A percentile compares a stretch with the other conserved stretches of the same genome.
phyloP scores from a whole-genome alignment of 2,888 invertebrate genomes.

The Protodeltote pygarga region DNA sequence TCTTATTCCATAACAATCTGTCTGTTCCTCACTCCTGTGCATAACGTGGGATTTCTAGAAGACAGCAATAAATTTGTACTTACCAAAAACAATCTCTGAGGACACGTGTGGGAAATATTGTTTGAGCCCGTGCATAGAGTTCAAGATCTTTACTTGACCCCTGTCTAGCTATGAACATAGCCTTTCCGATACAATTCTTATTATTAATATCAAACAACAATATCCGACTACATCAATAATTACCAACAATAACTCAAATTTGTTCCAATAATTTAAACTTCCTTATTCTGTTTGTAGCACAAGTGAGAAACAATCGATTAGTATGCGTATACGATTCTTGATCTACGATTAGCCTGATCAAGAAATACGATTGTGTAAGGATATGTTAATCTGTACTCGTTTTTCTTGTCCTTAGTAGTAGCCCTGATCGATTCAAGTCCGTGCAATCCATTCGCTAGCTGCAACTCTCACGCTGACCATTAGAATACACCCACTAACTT shows the following conservation, averaged over 20 bases:
- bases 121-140: too few species aligned
- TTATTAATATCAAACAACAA: background rate
- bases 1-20: too few species aligned
- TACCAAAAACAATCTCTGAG: too few species aligned
- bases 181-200: background rate
- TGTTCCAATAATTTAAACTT: constrained; percentile 12
- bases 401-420: constrained; percentile 13
- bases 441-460: constrained; percentile 30
- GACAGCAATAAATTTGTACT: too few species aligned
- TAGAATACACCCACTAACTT: constrained; percentile 83
- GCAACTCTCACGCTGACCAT: constrained; percentile 77
- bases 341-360: constrained; percentile 7
- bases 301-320: constrained; percentile 5
- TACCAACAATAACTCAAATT: constrained; percentile 4
- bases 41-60: too few species aligned
- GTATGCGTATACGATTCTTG: constrained; percentile 12
- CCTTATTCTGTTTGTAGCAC: constrained; percentile 16
- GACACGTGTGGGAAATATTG: too few species aligned
- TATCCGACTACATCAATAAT: background rate
- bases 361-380: background rate
- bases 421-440: constrained; percentile 33
- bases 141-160: too few species aligned
- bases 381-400: constrained; percentile 1
- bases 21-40: too few species aligned
- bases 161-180: background rate